phyloP scores from a whole-genome alignment of 2,888 invertebrate species.

The Microplitis deprimator region DNA sequence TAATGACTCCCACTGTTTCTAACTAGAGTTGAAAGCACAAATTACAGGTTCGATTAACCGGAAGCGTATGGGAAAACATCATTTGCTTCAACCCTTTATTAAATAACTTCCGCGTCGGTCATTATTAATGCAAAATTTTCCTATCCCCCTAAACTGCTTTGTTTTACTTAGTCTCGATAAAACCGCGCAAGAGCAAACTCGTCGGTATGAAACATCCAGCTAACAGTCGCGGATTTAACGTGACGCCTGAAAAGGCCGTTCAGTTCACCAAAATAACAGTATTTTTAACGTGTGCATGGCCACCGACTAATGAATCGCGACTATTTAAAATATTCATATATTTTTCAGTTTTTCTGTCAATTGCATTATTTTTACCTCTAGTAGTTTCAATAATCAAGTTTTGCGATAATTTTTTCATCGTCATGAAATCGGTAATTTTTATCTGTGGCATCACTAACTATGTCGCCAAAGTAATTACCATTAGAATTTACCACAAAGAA shows the following conservation, averaged over 20 bases:
- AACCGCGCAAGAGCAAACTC: not conserved
- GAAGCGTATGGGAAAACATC: not conserved
- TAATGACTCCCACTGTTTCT: not conserved
- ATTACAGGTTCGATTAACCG: not conserved
- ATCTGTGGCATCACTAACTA: constrained; percentile 45
- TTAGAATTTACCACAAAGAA: constrained; percentile 41
- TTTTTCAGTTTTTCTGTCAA: not conserved
- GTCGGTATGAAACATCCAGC: not conserved
- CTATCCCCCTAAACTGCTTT: not conserved
- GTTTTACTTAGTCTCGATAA: not conserved
- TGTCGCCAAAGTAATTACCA: constrained; percentile 46
- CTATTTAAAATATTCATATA: not conserved
- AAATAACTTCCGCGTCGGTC: not conserved
- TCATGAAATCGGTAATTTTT: constrained; percentile 48
- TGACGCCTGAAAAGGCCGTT: not conserved
- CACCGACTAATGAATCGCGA: not conserved
- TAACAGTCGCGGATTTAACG: not conserved
- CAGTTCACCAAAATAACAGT: not conserved
- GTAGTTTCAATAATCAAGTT: not conserved
- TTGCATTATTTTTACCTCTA: not conserved
- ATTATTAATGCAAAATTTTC: not conserved
- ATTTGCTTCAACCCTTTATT: not conserved
- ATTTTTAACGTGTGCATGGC: not conserved
- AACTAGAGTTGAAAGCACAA: not conserved
- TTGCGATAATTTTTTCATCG: not conserved